phyloP scores from a whole-genome alignment of 1,140 invertebrate species.

The Macrobrachium nipponense region DNA sequence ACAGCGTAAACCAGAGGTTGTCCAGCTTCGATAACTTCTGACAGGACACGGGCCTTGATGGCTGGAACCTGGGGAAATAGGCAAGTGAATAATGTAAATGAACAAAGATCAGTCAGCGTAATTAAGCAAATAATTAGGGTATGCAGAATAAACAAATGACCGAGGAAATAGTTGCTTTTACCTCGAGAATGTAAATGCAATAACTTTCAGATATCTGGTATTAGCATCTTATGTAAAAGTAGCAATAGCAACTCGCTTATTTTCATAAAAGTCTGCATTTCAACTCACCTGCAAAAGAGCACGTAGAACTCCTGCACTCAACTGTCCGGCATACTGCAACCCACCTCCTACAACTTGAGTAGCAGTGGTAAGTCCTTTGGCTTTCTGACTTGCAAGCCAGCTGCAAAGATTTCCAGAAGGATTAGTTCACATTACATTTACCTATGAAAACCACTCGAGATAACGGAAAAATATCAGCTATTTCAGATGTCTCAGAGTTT shows the following conservation, averaged over 20 bases:
- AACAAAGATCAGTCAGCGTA: not conserved
- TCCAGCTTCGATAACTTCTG: slow-evolving; percentile 56
- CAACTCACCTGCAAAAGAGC: slow-evolving; percentile 54
- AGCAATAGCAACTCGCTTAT: not conserved
- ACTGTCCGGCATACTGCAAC: slow-evolving; percentile 51
- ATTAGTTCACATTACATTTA: not conserved
- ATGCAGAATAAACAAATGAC: not conserved
- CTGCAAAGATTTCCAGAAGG: not conserved
- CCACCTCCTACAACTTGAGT: slow-evolving; percentile 33
- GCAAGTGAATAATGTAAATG: not conserved
- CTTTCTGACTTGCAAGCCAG: slow-evolving; percentile 34
- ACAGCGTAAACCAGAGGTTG: slow-evolving; percentile 58
- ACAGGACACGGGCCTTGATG: slow-evolving; percentile 60
- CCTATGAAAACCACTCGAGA: not conserved
- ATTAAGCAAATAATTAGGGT: not conserved
- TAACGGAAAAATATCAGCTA: not conserved
- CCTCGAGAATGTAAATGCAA: too few species aligned
- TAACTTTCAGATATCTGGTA: too few species aligned
- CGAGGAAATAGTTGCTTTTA: too few species aligned
- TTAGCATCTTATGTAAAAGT: not conserved
- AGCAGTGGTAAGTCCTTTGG: slow-evolving; percentile 27
- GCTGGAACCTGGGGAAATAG: slow-evolving; percentile 47
- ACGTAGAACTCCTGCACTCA: slow-evolving; percentile 52
- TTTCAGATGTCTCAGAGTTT: not conserved
- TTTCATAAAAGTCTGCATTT: not conserved